Evolutionary conservation across 92 coral and sea anemone species (phyloP), one percentile per base, ranked within the genome.

Genomic region (Parazoanthus darwini): DNA sequence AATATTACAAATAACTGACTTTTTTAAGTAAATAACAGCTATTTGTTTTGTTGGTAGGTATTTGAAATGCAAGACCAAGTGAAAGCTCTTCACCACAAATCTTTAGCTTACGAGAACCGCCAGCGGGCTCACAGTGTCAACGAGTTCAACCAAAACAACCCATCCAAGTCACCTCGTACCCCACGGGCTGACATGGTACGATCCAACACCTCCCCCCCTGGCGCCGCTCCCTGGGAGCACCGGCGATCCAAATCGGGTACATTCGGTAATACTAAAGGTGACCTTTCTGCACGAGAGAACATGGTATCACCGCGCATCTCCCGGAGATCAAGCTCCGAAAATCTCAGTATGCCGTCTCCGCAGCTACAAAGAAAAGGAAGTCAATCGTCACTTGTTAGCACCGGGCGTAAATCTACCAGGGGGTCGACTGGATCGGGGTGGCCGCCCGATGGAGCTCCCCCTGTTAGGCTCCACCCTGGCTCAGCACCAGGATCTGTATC

Each of bases 21-120:
- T 51, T 63, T 38, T 15, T 23, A 8, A 13, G 77, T 80, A 29
- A 86, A 13, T 26, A 79, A n/a, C 51, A 74, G 13, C 25, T 15
- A n/a, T 59, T 56, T 38, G 23, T 50, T 79, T 82, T 82, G 8
- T n/a, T 74, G 48, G n/a, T 42, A 95, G 98, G 93, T 95, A 39
- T 90, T 95, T 33, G 98, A 95, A 58, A 95, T 95, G 98, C 98
- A 95, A 75, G 96, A 95, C 23, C 98, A 95, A 72, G 88, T 93
- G 44, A 95, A 95, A 79, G 91, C 95, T 5, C 93, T 95, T 29
- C 98, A 95, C 86, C 98, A 93, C 56, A 95, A 92, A 35, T 94
- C 98, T 6, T 88, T 95, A 22, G 94, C 91, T n/a, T 93, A 90
- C 66, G 98, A 95, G 77, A 91, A 92, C 36, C 94, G 91, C 54